Percentiles rank a stretch among this genome's conserved stretches.
phyloP scores from a whole-genome alignment of 2,888 invertebrate genomes.

The Automeris io region DNA sequence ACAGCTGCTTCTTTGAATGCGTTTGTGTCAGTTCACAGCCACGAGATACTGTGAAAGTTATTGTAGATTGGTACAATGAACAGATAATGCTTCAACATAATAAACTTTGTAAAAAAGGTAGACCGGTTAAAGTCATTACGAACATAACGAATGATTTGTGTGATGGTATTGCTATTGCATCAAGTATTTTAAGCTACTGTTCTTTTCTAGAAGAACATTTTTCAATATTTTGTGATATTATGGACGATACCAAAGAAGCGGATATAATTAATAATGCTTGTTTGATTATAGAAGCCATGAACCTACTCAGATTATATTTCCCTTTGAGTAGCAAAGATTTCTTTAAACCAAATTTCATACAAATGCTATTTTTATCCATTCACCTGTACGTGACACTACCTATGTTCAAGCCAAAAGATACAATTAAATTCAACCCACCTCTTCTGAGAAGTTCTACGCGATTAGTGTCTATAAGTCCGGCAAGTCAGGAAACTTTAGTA shows the following conservation, averaged over 20 bases:
- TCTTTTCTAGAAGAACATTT: constrained; percentile 71
- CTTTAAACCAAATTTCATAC: constrained; percentile 68
- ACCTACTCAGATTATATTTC: constrained; percentile 72
- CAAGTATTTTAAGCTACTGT: constrained; percentile 75
- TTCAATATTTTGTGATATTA: constrained; percentile 58
- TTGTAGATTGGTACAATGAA: constrained; percentile 54
- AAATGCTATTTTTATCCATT: constrained; percentile 76
- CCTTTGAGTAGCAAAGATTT: constrained; percentile 71
- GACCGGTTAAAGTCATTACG: constrained; percentile 37
- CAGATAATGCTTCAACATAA: constrained; percentile 42
- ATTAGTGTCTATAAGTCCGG: constrained; percentile 51
- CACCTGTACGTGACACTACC: constrained; percentile 76
- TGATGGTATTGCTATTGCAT: constrained; percentile 75
- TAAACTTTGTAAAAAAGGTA: constrained; percentile 29
- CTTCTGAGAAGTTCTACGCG: constrained; percentile 57
- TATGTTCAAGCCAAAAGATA: constrained; percentile 61
- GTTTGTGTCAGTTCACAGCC: constrained; percentile 48
- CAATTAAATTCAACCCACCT: constrained; percentile 59
- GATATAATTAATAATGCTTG: constrained; percentile 76
- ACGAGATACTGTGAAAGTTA: constrained; percentile 47
- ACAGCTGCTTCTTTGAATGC: constrained; percentile 65
- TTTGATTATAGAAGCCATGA: constrained; percentile 73
- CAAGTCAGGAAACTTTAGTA: constrained; percentile 53
- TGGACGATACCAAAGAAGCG: constrained; percentile 46
- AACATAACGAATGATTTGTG: constrained; percentile 72